Evolutionary conservation across 2,888 invertebrate genomes (phyloP).

Genomic region (Cryptophagus acutangulus): DNA sequence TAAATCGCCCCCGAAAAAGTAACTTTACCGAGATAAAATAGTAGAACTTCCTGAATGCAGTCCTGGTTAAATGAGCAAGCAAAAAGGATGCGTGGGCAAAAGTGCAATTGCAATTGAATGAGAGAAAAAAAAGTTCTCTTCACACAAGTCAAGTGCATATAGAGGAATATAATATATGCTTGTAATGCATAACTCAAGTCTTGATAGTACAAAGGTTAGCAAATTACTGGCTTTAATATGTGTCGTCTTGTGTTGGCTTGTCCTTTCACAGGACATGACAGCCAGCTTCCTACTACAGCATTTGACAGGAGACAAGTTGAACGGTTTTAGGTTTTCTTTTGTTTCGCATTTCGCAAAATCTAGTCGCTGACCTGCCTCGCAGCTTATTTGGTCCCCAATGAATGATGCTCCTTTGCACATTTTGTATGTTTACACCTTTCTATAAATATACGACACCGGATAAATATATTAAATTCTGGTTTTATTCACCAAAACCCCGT

Average conservation of each 20-base stretch:
- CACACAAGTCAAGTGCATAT: too few relatives aligned
- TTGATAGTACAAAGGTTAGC: slow-evolving; percentile 4
- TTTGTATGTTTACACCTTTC: slow-evolving; percentile 36
- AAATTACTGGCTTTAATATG: slow-evolving; percentile 1
- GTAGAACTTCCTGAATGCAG: too few relatives aligned
- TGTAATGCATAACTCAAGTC: too few relatives aligned
- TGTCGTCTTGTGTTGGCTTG: slow-evolving; percentile 1
- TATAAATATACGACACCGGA: slow-evolving; percentile 41
- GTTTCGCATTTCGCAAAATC: neutral
- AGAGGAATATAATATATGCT: too few relatives aligned
- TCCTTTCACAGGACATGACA: slow-evolving; percentile 4
- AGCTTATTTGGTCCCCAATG: neutral
- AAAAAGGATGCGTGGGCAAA: neutral
- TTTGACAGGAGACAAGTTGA: slow-evolving; percentile 4
- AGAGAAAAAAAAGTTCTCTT: neutral
- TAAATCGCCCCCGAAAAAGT: too few relatives aligned
- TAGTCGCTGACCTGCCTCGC: neutral
- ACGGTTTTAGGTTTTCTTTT: neutral
- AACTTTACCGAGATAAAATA: too few relatives aligned
- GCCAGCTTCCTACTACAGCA: slow-evolving; percentile 1
- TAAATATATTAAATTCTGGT: slow-evolving; percentile 37
- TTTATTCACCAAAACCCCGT: slow-evolving; percentile 32
- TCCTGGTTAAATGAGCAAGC: too few relatives aligned
- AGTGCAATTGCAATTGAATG: neutral
- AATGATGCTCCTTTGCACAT: neutral